A percentile compares a stretch with the other conserved stretches of the same genome.
Conservation (phyloP, 2,113 vertebrate species). For the Tetrax tetrax region DNA sequence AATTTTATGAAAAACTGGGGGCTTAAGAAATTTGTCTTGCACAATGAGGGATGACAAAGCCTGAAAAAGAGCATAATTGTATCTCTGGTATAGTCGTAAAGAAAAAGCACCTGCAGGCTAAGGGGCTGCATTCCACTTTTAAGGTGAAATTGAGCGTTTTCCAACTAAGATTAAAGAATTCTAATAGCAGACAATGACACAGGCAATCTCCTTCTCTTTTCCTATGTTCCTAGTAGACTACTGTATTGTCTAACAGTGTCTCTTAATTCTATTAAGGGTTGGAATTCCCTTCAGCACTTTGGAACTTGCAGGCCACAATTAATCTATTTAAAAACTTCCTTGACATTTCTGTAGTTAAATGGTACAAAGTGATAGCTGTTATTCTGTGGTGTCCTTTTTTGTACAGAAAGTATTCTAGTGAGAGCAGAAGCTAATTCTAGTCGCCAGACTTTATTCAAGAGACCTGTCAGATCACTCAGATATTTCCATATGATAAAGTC, state of each 20-base stretch:
- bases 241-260: background rate
- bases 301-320: background rate
- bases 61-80: background rate
- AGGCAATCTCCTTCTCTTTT: background rate
- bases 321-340: background rate
- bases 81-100: background rate
- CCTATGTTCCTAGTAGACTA: background rate
- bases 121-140: background rate
- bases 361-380: background rate
- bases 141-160: background rate
- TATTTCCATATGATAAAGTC: background rate
- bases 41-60: background rate
- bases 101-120: background rate
- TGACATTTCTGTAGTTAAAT: background rate
- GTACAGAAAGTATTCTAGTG: background rate
- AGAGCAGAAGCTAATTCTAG: background rate
- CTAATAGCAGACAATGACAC: background rate
- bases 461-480: background rate
- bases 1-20: background rate
- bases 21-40: background rate
- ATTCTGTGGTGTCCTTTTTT: background rate
- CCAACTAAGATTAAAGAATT: background rate
- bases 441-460: background rate
- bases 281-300: background rate
- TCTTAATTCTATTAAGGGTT: background rate